These are phyloP conservation scores for Troglohyphantes excavatus DNA, from an alignment of 2,888 invertebrate species.

Conservation along the genomic window DNA sequence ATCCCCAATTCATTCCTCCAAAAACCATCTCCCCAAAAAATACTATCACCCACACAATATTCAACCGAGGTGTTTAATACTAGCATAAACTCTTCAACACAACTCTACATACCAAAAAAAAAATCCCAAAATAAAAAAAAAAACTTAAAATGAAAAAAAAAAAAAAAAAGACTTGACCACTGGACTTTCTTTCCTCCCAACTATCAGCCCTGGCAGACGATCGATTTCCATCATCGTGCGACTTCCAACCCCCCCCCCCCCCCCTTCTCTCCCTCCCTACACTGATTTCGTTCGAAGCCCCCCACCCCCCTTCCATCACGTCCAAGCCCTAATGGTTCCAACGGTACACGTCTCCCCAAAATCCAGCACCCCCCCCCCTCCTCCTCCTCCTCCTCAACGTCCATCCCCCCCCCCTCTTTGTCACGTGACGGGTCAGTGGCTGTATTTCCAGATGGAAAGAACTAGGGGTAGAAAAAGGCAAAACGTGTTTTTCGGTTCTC, in stretches of 20 bases:
- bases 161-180: slow-evolving; percentile 54
- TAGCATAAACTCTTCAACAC: background rate
- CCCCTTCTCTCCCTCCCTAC: slow-evolving; percentile 19
- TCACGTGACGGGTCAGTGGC: slow-evolving; percentile 76
- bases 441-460: slow-evolving; percentile 45
- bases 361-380: slow-evolving; percentile 27
- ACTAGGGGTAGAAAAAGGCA: slow-evolving; percentile 63
- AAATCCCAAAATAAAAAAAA: slow-evolving; percentile 1
- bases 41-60: background rate
- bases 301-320: slow-evolving; percentile 60
- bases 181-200: slow-evolving; percentile 65
- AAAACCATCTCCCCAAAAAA: background rate
- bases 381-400: background rate
- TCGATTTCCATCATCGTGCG: slow-evolving; percentile 64
- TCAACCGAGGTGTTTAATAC: background rate
- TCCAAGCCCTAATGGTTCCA: slow-evolving; percentile 77
- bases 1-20: no score
- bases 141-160: slow-evolving; percentile 3
- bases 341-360: slow-evolving; percentile 76
- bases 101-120: background rate
- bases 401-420: slow-evolving; percentile 16
- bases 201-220: slow-evolving; percentile 73
- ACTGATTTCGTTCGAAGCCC: slow-evolving; percentile 61
- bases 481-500: slow-evolving; percentile 65
- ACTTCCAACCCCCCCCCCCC: slow-evolving; percentile 7